Percentiles rank a stretch among this genome's conserved stretches.
These are phyloP conservation scores for Atherinosoma microstoma DNA, from an alignment of 2,797 vertebrate genomes.

Conservation along the genomic window DNA sequence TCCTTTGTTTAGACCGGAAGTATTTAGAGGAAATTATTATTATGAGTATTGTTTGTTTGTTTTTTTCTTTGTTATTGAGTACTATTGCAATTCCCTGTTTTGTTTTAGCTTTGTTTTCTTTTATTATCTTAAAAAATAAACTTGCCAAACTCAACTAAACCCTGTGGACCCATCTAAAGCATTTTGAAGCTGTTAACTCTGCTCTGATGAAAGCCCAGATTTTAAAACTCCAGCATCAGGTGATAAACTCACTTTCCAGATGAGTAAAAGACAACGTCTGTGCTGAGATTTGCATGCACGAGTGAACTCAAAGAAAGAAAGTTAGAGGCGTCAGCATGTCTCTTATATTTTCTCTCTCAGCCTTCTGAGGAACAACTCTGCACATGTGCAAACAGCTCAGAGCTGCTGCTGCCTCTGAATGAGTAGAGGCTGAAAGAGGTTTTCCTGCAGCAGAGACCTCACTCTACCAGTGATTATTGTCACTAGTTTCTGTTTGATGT, in stretches of 20 bases:
- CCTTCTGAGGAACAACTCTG: too few species aligned
- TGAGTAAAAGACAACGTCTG: background rate
- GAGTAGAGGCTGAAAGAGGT: background rate
- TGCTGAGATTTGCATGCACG: background rate
- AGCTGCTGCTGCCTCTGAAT: background rate
- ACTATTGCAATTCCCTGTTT: too few species aligned
- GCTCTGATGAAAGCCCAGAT: background rate
- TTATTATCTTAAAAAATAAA: too few species aligned
- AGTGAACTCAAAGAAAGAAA: background rate
- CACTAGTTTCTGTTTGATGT: too few species aligned
- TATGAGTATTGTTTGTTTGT: too few species aligned
- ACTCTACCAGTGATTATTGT: background rate
- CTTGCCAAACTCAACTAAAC: too few species aligned
- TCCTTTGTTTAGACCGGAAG: too few species aligned
- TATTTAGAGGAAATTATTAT: too few species aligned
- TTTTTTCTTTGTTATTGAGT: too few species aligned
- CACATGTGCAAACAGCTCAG: background rate
- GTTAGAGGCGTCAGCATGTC: background rate
- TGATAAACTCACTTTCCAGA: background rate
- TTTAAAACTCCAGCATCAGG: background rate
- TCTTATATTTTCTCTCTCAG: background rate
- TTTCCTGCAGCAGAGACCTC: background rate
- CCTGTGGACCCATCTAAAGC: background rate
- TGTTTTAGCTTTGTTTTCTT: too few species aligned
- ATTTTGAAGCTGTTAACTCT: background rate